Percentiles rank a stretch among this genome's conserved stretches.
These are phyloP conservation scores for Hypercompe scribonia DNA, from an alignment of 2,888 invertebrate species.

Conservation along the genomic window DNA sequence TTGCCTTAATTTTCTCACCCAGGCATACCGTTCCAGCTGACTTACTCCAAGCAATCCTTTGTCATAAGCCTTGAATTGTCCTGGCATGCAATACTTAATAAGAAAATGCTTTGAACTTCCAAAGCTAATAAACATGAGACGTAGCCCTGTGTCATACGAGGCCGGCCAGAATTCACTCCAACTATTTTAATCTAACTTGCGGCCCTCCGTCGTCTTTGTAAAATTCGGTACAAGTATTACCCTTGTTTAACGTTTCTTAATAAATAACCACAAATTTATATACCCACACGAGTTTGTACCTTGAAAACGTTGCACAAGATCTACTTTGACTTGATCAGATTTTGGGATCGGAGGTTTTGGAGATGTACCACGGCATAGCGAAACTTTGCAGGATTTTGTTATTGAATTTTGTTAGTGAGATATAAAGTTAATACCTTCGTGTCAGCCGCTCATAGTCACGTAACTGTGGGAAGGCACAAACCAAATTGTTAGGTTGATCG, in stretches of 20 bases:
- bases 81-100: constrained; percentile 20
- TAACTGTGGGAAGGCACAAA: constrained; percentile 25
- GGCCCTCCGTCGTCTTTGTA: constrained; percentile 63
- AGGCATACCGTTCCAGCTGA: not conserved
- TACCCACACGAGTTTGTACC: constrained; percentile 24
- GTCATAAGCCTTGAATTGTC: constrained; percentile 3
- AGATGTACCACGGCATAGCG: constrained; percentile 44
- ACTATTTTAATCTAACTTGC: constrained; percentile 81
- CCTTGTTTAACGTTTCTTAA: constrained; percentile 72
- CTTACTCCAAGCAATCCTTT: constrained; percentile 14
- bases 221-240: constrained; percentile 65
- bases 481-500: constrained; percentile 14
- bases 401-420: constrained; percentile 69
- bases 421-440: constrained; percentile 57
- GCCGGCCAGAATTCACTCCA: constrained; percentile 57
- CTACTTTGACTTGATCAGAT: constrained; percentile 29
- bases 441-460: constrained; percentile 36
- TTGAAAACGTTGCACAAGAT: constrained; percentile 30
- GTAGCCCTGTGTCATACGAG: constrained; percentile 55
- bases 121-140: constrained; percentile 51
- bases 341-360: constrained; percentile 34
- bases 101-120: constrained; percentile 29
- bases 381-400: constrained; percentile 65
- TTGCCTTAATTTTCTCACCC: not conserved
- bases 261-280: constrained; percentile 63